Evolutionary conservation across 2,113 vertebrate genomes (phyloP).

Genomic region (Solea senegalensis): DNA sequence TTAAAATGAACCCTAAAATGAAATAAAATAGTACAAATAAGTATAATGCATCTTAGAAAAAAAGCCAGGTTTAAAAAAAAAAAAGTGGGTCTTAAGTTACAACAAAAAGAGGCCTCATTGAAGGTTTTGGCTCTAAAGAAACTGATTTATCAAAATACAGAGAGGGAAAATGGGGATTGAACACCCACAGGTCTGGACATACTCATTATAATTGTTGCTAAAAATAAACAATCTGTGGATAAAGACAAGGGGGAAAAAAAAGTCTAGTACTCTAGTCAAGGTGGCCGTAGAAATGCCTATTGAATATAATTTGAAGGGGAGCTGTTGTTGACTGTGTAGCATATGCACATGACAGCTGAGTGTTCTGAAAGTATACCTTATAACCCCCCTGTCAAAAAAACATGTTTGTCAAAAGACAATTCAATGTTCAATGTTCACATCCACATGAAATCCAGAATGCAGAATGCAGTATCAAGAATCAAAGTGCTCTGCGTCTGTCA

Average conservation of each 20-base stretch:
- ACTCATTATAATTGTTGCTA: neutral
- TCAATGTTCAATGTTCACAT: neutral
- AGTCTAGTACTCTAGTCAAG: constrained; percentile 14
- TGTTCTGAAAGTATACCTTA: constrained; percentile 30
- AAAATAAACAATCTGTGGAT: neutral
- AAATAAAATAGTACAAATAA: too few species aligned
- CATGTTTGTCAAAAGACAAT: constrained; percentile 28
- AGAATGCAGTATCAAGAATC: too few species aligned
- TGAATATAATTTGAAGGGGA: constrained; percentile 32
- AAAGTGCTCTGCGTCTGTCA: too few species aligned
- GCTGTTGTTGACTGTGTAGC: constrained; percentile 2
- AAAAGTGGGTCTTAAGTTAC: too few species aligned
- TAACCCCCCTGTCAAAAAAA: constrained; percentile 41
- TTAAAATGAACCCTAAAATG: too few species aligned
- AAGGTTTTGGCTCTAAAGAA: too few species aligned
- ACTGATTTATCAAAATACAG: too few species aligned
- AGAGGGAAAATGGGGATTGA: too few species aligned
- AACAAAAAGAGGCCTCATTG: too few species aligned
- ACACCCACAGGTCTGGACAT: neutral
- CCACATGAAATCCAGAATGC: constrained; percentile 1
- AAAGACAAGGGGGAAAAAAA: neutral
- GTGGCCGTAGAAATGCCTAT: constrained; percentile 43
- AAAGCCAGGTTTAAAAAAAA: too few species aligned
- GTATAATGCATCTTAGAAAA: too few species aligned
- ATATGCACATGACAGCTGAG: constrained; percentile 49